Percentiles rank a stretch among this genome's conserved stretches.
These are phyloP conservation scores for Aurelia coerulea DNA, from an alignment of 30 jellyfish, hydroid and myxozoan species.

Conservation along the genomic window DNA sequence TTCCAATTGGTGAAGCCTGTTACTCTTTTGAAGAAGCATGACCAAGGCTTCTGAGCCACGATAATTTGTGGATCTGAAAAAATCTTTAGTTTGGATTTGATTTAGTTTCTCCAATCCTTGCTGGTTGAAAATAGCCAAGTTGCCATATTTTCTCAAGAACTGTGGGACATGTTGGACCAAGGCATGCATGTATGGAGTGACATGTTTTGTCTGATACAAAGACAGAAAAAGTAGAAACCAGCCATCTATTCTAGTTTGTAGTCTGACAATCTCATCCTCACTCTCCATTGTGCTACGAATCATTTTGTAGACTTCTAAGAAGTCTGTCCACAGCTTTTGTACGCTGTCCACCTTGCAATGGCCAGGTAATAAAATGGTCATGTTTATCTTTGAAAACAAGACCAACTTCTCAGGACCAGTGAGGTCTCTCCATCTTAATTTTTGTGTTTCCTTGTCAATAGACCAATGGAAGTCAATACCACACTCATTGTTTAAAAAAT, in stretches of 20 bases:
- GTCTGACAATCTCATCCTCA: no score
- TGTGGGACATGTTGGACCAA: constrained; percentile 25
- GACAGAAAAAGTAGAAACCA: background rate
- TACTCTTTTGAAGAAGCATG: constrained; percentile 12
- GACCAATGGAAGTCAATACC: no score
- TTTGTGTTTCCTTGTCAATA: no score
- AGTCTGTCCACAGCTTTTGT: constrained; percentile 29
- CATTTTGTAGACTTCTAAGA: background rate
- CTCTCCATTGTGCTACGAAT: no score
- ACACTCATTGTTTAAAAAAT: no score
- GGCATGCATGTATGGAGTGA: constrained; percentile 32
- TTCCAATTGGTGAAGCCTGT: constrained; percentile 16
- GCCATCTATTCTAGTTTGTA: no score
- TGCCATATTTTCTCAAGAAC: constrained; percentile 11
- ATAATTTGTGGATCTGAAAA: constrained; percentile 20
- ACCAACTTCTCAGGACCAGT: no score
- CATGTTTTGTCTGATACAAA: constrained; percentile 10
- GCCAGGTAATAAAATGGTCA: no score
- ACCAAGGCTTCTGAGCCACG: constrained; percentile 8
- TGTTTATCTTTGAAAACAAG: no score
- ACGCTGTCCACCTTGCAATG: background rate
- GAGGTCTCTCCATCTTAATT: no score
- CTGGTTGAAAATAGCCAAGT: constrained; percentile 7
- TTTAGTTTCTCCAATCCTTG: constrained; percentile 23
- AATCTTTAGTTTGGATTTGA: constrained; percentile 13